phyloP scores from a whole-genome alignment of 2,797 vertebrate species.

The Lindbergichthys nudifrons region DNA sequence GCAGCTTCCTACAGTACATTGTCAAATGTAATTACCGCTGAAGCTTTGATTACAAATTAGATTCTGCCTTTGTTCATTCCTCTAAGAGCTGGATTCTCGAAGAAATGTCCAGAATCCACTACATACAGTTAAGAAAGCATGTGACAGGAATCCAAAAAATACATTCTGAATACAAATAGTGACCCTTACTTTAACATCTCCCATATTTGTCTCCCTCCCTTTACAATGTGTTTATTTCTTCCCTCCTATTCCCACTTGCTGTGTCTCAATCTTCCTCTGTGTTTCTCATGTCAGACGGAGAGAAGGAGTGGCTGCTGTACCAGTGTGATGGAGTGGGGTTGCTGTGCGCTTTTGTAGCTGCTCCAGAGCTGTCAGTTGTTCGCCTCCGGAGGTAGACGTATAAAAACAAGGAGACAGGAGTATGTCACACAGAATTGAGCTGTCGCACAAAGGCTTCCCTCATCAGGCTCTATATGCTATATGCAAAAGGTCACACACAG shows the following conservation, averaged over 20 bases:
- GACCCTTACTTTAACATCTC: slow-evolving; percentile 24
- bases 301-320: slow-evolving; percentile 43
- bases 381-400: slow-evolving; percentile 43
- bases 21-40: slow-evolving; percentile 3
- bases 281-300: slow-evolving; percentile 20
- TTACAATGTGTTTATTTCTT: slow-evolving; percentile 6
- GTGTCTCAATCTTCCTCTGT: slow-evolving; percentile 39
- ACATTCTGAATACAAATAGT: slow-evolving; percentile 24
- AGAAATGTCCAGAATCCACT: slow-evolving; percentile 1
- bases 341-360: slow-evolving; percentile 39
- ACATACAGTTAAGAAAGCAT: not conserved
- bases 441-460: slow-evolving; percentile 71
- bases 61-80: not conserved
- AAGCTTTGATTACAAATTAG: slow-evolving; percentile 21
- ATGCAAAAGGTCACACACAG: slow-evolving; percentile 25
- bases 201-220: slow-evolving; percentile 3
- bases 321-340: slow-evolving; percentile 46
- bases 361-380: slow-evolving; percentile 65
- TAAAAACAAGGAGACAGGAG: slow-evolving; percentile 66
- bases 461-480: slow-evolving; percentile 28
- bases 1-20: not conserved
- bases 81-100: not conserved
- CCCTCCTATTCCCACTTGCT: slow-evolving; percentile 5
- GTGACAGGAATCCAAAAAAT: slow-evolving; percentile 13
- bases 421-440: slow-evolving; percentile 72